phyloP scores from a whole-genome alignment of 2,888 invertebrate species.

The Drosophila borborema region DNA sequence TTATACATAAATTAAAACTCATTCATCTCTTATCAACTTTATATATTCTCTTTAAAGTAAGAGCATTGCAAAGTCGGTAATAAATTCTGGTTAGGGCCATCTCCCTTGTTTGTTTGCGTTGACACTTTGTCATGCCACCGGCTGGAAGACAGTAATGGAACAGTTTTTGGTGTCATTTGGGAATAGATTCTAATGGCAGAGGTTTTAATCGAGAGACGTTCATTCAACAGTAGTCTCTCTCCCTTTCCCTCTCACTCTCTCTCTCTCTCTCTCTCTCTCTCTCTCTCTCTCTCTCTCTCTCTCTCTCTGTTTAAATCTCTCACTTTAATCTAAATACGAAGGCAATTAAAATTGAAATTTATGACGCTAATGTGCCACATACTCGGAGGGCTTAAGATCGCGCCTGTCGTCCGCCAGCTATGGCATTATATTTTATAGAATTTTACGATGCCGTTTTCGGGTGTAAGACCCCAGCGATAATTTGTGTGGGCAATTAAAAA shows the following conservation, averaged over 20 bases:
- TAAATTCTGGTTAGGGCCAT: background rate
- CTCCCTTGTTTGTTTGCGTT: conserved; percentile 14
- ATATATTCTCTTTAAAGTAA: background rate
- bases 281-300: conserved; percentile 6
- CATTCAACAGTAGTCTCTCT: conserved; percentile 22
- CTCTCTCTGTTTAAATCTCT: conserved; percentile 8
- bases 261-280: conserved; percentile 2
- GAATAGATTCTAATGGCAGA: conserved; percentile 30
- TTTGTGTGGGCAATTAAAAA: conserved; percentile 58
- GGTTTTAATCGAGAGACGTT: conserved; percentile 32
- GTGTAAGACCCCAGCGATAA: conserved; percentile 44
- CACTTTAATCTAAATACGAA: conserved; percentile 64
- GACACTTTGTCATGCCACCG: conserved; percentile 49
- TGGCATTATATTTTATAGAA: conserved; percentile 41
- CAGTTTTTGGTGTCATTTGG: conserved; percentile 7
- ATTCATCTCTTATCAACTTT: background rate
- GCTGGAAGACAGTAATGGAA: conserved; percentile 20
- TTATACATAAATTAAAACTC: background rate
- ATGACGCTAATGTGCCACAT: conserved; percentile 66
- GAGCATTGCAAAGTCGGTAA: background rate
- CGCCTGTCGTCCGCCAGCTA: conserved; percentile 25
- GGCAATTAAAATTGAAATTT: conserved; percentile 73
- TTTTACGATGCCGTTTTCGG: conserved; percentile 47
- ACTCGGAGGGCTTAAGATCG: conserved; percentile 55
- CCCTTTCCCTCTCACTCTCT: background rate